A percentile compares a stretch with the other conserved stretches of the same genome.
Conservation (phyloP, 2,113 vertebrate genomes). For the Ptilonorhynchus violaceus region DNA sequence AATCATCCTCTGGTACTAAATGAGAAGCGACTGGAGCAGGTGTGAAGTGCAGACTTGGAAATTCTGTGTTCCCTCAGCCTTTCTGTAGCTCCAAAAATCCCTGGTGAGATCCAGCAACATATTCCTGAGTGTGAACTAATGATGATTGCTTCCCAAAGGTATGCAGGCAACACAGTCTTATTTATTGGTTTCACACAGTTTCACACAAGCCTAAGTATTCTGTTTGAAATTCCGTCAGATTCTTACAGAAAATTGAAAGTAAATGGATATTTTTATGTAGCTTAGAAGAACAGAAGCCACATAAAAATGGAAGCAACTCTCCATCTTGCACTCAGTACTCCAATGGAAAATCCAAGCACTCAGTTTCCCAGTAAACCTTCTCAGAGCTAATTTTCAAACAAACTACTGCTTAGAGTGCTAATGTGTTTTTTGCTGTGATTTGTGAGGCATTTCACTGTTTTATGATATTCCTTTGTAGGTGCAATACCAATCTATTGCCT, state of each 20-base stretch:
- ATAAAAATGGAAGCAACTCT: neutral
- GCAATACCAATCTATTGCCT: neutral
- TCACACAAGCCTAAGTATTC: neutral
- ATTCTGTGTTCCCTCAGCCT: neutral
- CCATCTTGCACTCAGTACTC: neutral
- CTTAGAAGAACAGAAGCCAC: neutral
- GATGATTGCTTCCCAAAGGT: neutral
- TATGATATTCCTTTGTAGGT: neutral
- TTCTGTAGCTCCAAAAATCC: neutral
- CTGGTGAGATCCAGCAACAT: neutral
- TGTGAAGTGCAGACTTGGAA: neutral
- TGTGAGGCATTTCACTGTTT: neutral
- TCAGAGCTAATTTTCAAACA: slow-evolving; percentile 9
- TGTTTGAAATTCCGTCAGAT: neutral
- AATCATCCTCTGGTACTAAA: neutral
- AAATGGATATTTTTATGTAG: neutral
- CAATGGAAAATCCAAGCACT: neutral
- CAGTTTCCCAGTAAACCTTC: neutral
- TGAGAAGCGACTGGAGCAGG: neutral
- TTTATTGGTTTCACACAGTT: neutral
- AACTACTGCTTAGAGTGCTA: neutral
- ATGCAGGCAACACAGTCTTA: neutral
- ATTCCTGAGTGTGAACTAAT: neutral
- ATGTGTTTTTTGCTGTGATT: slow-evolving; percentile 5
- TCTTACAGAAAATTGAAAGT: neutral